phyloP scores from a whole-genome alignment of 2,113 vertebrate species.

The Bubo bubo region DNA sequence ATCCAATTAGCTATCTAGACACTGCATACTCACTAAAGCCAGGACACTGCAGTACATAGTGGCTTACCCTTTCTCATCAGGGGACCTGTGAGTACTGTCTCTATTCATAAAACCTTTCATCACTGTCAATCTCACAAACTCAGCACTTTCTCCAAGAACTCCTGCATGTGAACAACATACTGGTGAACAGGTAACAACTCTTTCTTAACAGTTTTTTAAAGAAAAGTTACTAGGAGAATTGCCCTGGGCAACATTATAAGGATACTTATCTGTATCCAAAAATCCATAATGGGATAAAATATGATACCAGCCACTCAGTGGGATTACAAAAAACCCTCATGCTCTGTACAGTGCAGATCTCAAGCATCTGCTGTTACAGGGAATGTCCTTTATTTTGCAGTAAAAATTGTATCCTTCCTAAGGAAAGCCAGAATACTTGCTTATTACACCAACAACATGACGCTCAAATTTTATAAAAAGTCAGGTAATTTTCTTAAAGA shows the following conservation, averaged over 20 bases:
- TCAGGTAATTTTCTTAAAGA: not conserved
- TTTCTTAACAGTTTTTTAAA: not conserved
- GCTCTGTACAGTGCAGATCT: not conserved
- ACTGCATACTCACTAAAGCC: not conserved
- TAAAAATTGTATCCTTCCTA: not conserved
- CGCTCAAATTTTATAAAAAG: not conserved
- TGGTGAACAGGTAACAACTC: not conserved
- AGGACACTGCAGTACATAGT: not conserved
- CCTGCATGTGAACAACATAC: not conserved
- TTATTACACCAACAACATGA: not conserved
- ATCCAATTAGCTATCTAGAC: not conserved
- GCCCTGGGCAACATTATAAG: not conserved
- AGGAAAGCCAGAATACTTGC: not conserved
- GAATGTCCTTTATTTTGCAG: not conserved
- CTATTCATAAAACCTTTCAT: not conserved
- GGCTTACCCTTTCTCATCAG: not conserved
- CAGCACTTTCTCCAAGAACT: not conserved
- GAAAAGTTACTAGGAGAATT: not conserved
- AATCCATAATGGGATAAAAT: not conserved
- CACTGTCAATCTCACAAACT: not conserved
- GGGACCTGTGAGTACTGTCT: not conserved
- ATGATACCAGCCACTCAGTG: not conserved
- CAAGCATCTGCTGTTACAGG: not conserved
- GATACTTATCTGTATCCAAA: not conserved
- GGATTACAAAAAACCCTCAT: not conserved